Conservation (phyloP, 2,797 vertebrate species). For the Malurus splendens region DNA sequence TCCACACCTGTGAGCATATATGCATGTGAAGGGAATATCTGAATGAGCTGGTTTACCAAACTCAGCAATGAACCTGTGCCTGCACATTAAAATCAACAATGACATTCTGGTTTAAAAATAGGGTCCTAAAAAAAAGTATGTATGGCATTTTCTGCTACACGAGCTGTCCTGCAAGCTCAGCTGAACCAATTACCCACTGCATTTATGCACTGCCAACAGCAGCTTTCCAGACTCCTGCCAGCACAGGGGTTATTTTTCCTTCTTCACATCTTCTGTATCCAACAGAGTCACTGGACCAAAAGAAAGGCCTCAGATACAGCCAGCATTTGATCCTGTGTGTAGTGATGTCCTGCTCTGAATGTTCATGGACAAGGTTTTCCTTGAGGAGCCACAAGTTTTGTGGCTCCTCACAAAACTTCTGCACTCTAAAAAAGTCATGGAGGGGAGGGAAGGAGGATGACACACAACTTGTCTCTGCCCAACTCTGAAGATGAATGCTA, state of each 20-base stretch:
- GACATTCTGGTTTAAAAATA: background rate
- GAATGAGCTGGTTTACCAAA: background rate
- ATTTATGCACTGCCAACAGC: background rate
- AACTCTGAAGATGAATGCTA: background rate
- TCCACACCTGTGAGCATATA: fast-evolving
- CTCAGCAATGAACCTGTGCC: background rate
- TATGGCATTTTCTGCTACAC: background rate
- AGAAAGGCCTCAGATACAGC: background rate
- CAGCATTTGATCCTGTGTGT: fast-evolving
- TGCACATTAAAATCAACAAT: background rate
- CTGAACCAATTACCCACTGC: background rate
- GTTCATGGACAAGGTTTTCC: fast-evolving
- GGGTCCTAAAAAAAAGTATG: background rate
- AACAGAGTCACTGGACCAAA: fast-evolving
- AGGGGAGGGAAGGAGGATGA: fast-evolving
- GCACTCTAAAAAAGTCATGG: too few relatives aligned
- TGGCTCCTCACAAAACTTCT: too few relatives aligned
- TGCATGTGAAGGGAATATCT: background rate
- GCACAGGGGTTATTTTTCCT: background rate
- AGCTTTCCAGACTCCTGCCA: background rate
- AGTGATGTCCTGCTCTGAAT: background rate
- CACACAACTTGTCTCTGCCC: background rate
- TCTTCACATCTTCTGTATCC: background rate
- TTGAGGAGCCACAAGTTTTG: background rate
- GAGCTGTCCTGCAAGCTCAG: background rate